Base-by-base conservation (phyloP, 2,888 invertebrate genomes). In the Acrobeloides nanus region DNA sequence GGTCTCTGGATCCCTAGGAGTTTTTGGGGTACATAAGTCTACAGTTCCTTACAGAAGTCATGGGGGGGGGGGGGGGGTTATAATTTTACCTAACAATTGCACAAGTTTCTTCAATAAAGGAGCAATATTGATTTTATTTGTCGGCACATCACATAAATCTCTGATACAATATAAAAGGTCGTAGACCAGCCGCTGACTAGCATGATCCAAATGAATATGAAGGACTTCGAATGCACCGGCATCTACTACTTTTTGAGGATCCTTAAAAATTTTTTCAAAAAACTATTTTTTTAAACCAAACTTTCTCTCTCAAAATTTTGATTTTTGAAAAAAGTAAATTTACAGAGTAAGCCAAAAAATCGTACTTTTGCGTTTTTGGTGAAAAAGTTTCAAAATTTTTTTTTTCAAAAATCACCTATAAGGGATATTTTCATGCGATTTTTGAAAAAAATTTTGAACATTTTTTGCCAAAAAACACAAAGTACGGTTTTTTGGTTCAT, bases 121-220 rank as follows among this genome's bases (percentile, higher is more conserved):
- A 3, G 48, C 23, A 20, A 53, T 23, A 15, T 59, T 35, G 4
- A 10, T 32, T 15, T 40, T 42, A 21, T 29, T 41, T 4, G 41
- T 18, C 8, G 47, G 33, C 29, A 61, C 41, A 35, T 61, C 53
- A 32, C 62, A 61, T 6, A 68, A 51, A 18, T 54, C 60, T 20
- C 66, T 41, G 1, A 64, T 38, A 24, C 64, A 64, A 34, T 59
- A 57, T 7, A 68, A 49, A 5, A 62, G 50, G 12, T 53, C 47
- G 5, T 44, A 34, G 1, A 68, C 57, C 1, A 68, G 34, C 24
- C 66, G 48, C 6, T 48, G 59, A 38, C 62, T 62, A 4, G 53
- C 53, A 38, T 66, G 64, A 4, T 35, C 47, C 43, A 57, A 25
- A 18, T 49, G 40, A 24, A 46, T 29, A 15, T 47, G 53, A 31